phyloP scores from a whole-genome alignment of 2,888 invertebrate species.

The Harmothoe impar region DNA sequence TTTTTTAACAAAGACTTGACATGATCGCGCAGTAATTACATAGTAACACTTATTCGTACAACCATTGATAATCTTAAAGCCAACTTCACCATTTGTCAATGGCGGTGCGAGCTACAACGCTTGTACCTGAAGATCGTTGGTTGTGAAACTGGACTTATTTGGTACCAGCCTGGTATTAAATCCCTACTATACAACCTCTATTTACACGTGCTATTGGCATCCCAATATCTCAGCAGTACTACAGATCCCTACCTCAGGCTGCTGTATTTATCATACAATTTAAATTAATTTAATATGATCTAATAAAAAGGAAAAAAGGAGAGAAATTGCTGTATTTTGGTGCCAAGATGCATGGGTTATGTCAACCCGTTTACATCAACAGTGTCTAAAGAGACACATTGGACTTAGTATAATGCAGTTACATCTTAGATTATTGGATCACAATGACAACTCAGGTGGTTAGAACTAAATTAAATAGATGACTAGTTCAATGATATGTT shows the following conservation, averaged over 20 bases:
- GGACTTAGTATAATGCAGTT: not conserved
- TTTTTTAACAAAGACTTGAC: not conserved
- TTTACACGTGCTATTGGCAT: not conserved
- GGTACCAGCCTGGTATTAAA: not conserved
- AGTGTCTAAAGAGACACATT: not conserved
- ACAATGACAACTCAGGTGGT: not conserved
- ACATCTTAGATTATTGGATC: not conserved
- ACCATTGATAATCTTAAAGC: not conserved
- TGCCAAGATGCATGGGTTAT: not conserved
- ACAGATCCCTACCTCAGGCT: not conserved
- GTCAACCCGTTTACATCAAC: not conserved
- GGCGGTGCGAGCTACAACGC: constrained; percentile 20
- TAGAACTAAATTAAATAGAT: constrained; percentile 36
- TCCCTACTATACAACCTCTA: not conserved
- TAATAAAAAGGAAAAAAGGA: too few species aligned
- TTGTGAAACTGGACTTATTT: not conserved
- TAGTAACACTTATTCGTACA: not conserved
- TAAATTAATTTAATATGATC: not conserved
- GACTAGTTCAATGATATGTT: constrained; percentile 46
- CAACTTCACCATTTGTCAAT: not conserved
- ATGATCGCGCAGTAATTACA: not conserved
- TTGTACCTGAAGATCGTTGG: not conserved
- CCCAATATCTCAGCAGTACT: constrained; percentile 9
- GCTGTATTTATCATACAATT: not conserved
- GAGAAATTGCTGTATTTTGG: not conserved